A percentile compares a stretch with the other conserved stretches of the same genome.
phyloP scores from a whole-genome alignment of 2,797 vertebrate species.

The Danio albolineatus region DNA sequence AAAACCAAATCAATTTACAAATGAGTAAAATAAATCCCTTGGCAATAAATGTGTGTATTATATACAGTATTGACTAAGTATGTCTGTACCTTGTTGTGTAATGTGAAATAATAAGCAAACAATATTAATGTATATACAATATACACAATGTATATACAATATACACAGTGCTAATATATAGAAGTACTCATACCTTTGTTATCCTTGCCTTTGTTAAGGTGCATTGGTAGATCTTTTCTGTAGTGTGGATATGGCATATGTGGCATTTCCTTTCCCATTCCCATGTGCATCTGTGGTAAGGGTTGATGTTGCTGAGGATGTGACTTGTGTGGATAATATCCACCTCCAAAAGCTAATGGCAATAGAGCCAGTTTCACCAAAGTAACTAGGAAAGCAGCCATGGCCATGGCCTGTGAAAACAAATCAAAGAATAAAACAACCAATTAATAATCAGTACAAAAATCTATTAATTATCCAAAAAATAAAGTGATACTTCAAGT shows the following conservation, averaged over 20 bases:
- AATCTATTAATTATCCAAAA: neutral
- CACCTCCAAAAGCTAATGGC: conserved; percentile 80
- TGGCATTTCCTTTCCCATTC: conserved; percentile 88
- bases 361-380: conserved; percentile 79
- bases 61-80: neutral
- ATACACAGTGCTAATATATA: neutral
- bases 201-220: conserved; percentile 91
- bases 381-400: conserved; percentile 77
- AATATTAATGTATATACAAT: neutral
- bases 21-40: neutral
- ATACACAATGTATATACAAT: neutral
- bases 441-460: neutral
- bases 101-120: neutral
- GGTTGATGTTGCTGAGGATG: conserved; percentile 90
- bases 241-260: conserved; percentile 92
- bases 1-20: neutral
- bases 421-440: conserved; percentile 24
- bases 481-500: neutral
- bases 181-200: conserved; percentile 85
- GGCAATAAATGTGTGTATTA: neutral
- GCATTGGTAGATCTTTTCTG: conserved; percentile 90
- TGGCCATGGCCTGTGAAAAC: conserved; percentile 73
- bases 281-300: conserved; percentile 90
- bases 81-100: neutral
- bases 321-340: conserved; percentile 94